Conservation (phyloP, 2,888 invertebrate genomes). For the Disparrhopalites patrizii region DNA sequence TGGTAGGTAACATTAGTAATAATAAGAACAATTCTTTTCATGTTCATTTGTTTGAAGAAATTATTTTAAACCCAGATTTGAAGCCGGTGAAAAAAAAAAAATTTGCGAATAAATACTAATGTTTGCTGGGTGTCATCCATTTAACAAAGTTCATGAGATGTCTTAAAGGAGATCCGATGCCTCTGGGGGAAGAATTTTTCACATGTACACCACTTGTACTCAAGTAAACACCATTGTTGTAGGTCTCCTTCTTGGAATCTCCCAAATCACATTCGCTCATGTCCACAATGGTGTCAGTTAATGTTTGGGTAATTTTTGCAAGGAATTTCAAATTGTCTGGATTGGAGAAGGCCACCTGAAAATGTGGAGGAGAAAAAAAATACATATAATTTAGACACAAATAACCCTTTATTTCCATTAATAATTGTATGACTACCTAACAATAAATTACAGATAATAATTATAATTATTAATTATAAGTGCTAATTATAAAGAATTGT, state of each 20-base stretch:
- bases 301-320: constrained; percentile 44
- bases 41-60: no score
- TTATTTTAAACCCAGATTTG: no score
- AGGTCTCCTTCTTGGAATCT: not conserved
- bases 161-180: constrained; percentile 37
- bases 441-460: no score
- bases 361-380: not conserved
- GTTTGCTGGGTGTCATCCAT: constrained; percentile 36
- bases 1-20: no score
- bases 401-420: not conserved
- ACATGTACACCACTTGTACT: constrained; percentile 20
- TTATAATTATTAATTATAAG: no score
- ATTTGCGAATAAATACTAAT: no score
- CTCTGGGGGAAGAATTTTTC: constrained; percentile 26
- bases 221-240: not conserved
- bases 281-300: constrained; percentile 42
- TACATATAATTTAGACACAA: not conserved
- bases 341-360: constrained; percentile 37
- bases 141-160: constrained; percentile 41
- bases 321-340: constrained; percentile 44
- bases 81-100: no score
- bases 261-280: constrained; percentile 42
- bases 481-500: not conserved
- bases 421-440: not conserved
- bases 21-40: no score